Conservation (phyloP, 2,888 invertebrate species). For the Tetragonula carbonaria region DNA sequence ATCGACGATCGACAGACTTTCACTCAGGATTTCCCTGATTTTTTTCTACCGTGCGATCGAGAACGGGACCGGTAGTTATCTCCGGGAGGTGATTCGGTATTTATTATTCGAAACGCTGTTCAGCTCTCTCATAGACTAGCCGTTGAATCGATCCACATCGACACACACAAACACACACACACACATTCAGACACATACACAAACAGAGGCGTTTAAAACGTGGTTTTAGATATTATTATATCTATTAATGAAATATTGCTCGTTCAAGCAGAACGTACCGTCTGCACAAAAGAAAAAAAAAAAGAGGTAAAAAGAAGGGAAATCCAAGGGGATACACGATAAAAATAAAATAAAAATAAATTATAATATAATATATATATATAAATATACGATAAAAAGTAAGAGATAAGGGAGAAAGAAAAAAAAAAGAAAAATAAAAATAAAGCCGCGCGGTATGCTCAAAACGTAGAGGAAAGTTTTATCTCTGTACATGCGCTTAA, state of each 20-base stretch:
- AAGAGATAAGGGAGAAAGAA: constrained; percentile 34
- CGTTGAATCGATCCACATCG: constrained; percentile 60
- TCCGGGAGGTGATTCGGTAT: not conserved
- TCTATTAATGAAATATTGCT: constrained; percentile 33
- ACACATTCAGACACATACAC: no score
- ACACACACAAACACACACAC: no score
- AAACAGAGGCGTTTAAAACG: constrained; percentile 43
- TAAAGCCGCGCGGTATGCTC: constrained; percentile 80
- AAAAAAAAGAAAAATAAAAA: constrained; percentile 11
- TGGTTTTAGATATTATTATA: constrained; percentile 51
- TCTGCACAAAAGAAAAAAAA: not conserved
- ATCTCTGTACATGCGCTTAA: constrained; percentile 72
- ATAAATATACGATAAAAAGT: constrained; percentile 15
- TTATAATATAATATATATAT: no score
- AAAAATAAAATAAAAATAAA: constrained; percentile 30
- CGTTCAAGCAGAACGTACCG: constrained; percentile 18
- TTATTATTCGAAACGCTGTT: constrained; percentile 26
- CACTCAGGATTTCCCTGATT: not conserved
- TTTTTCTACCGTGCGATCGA: constrained; percentile 17
- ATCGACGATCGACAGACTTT: not conserved
- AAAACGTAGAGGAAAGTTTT: constrained; percentile 76
- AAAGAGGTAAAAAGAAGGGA: not conserved
- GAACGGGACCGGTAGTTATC: not conserved
- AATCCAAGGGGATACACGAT: constrained; percentile 35
- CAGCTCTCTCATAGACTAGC: constrained; percentile 42